These are phyloP conservation scores for Hoplostethus mediterraneus DNA, from an alignment of 2,797 vertebrate species.

Conservation along the genomic window DNA sequence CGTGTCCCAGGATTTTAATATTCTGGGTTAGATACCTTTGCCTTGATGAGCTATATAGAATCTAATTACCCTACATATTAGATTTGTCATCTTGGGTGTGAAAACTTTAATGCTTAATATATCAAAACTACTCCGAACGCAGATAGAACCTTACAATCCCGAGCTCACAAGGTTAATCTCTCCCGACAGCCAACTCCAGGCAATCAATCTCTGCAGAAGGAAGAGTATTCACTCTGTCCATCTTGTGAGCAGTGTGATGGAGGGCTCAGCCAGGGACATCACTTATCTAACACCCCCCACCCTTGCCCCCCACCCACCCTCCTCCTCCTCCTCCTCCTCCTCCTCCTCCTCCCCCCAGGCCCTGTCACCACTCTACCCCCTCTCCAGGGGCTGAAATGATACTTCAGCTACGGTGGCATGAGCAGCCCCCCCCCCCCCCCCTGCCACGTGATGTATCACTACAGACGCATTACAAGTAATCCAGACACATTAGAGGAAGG, in stretches of 20 bases:
- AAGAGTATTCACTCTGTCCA: slow-evolving; percentile 73
- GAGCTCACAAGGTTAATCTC: slow-evolving; percentile 75
- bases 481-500: slow-evolving; percentile 38
- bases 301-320: slow-evolving; percentile 6
- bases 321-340: too few species aligned
- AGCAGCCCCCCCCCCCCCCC: slow-evolving; percentile 36
- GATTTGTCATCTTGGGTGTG: slow-evolving; percentile 1
- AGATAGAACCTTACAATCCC: slow-evolving; percentile 44
- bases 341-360: too few species aligned
- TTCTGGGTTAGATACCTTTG: background rate
- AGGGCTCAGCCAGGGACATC: slow-evolving; percentile 70
- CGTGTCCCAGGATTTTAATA: background rate
- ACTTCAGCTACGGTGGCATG: slow-evolving; percentile 52
- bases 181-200: slow-evolving; percentile 59
- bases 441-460: slow-evolving; percentile 49
- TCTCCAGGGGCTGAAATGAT: slow-evolving; percentile 66
- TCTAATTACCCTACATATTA: background rate
- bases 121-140: slow-evolving; percentile 21
- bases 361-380: slow-evolving; percentile 28
- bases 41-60: background rate
- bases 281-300: slow-evolving; percentile 58
- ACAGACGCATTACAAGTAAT: slow-evolving; percentile 41
- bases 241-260: slow-evolving; percentile 75
- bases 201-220: slow-evolving; percentile 71
- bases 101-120: slow-evolving; percentile 11